Evolutionary conservation across 2,888 invertebrate species (phyloP), one percentile per base, ranked within the genome.

Genomic region (Drosophila hamatofila): DNA sequence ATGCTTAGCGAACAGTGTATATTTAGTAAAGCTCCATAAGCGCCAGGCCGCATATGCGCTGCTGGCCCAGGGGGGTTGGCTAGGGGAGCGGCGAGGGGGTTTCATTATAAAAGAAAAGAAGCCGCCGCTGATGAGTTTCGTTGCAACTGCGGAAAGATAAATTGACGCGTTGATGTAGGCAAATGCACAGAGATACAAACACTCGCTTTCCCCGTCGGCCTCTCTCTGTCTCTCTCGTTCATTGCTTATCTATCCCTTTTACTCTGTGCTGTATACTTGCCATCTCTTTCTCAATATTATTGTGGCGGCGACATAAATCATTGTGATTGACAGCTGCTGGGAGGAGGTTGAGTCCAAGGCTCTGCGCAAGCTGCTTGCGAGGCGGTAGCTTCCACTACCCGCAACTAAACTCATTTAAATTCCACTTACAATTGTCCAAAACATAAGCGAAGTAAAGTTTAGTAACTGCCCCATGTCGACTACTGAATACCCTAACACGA

Each of bases 241-340:
- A n/a, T n/a, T n/a, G n/a, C n/a, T n/a, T n/a, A n/a, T n/a, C n/a
- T 12, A 27, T 27, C 39, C 14, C 37, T 21, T 23, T 42, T n/a
- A 16, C 21, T 55, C n/a, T 18, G 54, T 51, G 44, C 11, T 16
- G 65, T 85, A 11, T 7, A 61, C 23, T 14, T 2, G 6, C 72
- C 41, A 23, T 42, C 72, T 62, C 66, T 46, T 14, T 58, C 25
- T 51, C 55, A 62, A 30, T 69, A 58, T 80, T 88, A 55, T 62
- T 74, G 30, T 71, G 91, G 92, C 92, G 92, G 92, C 87, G 86
- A 81, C 85, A 92, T 92, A 92, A 92, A 92, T 92, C 92, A 92
- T 92, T 91, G 91, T 91, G 92, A 92, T 91, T 92, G 92, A 92
- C 92, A 92, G 92, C 85, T 80, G 83, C 86, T 83, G 81, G 59